Evolutionary conservation across 2,797 vertebrate genomes (phyloP), one percentile per base, ranked within the genome.

Genomic region (Coilia nasus): DNA sequence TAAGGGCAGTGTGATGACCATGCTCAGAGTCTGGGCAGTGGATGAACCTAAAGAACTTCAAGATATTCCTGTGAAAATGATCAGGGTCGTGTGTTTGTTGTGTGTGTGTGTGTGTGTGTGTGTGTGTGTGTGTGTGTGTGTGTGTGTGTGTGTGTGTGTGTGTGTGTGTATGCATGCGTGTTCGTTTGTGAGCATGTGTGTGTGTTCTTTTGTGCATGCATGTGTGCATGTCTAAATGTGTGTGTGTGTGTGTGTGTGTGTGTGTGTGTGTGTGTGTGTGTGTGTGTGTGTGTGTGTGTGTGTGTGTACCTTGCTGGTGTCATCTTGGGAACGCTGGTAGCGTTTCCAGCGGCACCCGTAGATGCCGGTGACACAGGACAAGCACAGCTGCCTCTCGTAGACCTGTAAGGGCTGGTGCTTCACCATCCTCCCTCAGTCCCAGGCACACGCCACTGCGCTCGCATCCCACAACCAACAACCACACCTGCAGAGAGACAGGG

Each of bases 261-360:
- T 54, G 50, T 9, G 1, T 54, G 64, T 67, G 81, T 82, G 35
- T 41, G 31, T 75, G 71, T 81, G 56, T 81, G 50, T 81, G 21
- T 44, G 12, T 81, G 81, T 44, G 28, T 83, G 50, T 54, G 50
- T 54, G 3, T 78, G 82, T 84, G 80, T 83, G 71, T 54, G 50
- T 54, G 7, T 54, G 50, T 54, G 71, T 91, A 99, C 98, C 97
- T 94, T 97, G 19, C 97, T 97, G 91, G 96, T 99, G 93, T 98
- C 96, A 86, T 99, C 98, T 87, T 99, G 98, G 89, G 97, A 99
- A 88, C 98, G 97, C 94, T 99, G 98, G 95, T 99, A 99, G 90
- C 98, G 97, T 94, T 99, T 99, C 98, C 98, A 99, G 90, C 98
- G 97, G 95, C 98, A 99, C 91, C 98, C 98, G 83, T 98, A 99